Conservation (phyloP, 2,113 vertebrate species). For the Corynorhinus townsendii region DNA sequence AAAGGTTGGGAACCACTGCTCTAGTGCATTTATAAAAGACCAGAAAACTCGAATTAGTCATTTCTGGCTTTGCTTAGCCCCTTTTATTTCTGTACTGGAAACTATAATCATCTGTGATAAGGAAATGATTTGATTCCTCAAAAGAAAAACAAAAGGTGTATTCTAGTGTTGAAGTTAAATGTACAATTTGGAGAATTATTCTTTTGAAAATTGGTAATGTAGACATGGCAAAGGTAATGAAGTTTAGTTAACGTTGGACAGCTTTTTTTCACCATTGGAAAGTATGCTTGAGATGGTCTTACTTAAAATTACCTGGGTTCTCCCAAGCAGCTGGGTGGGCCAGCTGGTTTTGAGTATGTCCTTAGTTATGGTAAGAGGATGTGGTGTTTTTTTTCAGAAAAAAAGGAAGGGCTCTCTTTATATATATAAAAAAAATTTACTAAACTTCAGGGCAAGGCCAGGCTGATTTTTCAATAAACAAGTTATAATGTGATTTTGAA, state of each 20-base stretch:
- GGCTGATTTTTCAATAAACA: constrained; percentile 18
- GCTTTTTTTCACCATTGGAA: neutral
- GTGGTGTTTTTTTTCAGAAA: constrained; percentile 13
- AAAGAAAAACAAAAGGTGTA: neutral
- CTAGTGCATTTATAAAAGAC: neutral
- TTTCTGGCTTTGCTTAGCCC: neutral
- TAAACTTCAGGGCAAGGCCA: neutral
- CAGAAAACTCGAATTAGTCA: neutral
- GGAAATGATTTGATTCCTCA: neutral
- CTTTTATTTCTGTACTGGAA: neutral
- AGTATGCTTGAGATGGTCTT: neutral
- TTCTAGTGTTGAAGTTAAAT: neutral
- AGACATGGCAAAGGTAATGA: neutral
- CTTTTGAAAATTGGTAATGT: constrained; percentile 9
- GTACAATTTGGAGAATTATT: neutral
- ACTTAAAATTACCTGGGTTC: neutral
- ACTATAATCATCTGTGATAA: neutral
- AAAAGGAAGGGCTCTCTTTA: neutral
- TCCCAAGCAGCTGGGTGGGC: neutral
- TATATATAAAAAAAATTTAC: neutral
- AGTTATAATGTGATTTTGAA: neutral
- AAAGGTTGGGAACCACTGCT: no score
- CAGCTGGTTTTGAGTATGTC: neutral
- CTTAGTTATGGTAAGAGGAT: neutral
- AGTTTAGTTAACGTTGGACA: neutral